These are phyloP conservation scores for Hucho hucho DNA, from an alignment of 2,113 vertebrate genomes.

Conservation along the genomic window DNA sequence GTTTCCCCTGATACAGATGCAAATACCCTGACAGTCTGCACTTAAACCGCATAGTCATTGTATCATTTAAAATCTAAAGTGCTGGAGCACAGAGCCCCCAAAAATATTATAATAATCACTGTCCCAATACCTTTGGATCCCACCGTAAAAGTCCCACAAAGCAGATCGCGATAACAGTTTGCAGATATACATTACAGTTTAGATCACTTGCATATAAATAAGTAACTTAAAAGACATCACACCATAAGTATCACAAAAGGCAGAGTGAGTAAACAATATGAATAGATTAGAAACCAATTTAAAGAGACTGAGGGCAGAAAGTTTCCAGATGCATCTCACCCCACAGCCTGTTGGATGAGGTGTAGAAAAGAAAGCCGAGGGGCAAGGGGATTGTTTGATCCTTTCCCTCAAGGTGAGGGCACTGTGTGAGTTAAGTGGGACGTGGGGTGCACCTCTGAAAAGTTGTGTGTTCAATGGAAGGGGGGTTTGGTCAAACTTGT, in stretches of 20 bases:
- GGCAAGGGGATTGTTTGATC: slow-evolving; percentile 23
- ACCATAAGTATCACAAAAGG: slow-evolving; percentile 33
- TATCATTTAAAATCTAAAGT: no score
- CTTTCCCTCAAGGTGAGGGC: slow-evolving; percentile 25
- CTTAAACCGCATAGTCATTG: no score
- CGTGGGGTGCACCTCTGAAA: slow-evolving; percentile 18
- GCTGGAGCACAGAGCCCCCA: no score
- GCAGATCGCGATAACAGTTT: not conserved
- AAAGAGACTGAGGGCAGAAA: slow-evolving; percentile 36
- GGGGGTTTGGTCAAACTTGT: slow-evolving; percentile 61
- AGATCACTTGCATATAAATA: slow-evolving; percentile 37
- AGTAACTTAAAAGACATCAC: slow-evolving; percentile 35
- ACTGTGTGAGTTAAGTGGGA: slow-evolving; percentile 4
- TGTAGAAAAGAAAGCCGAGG: slow-evolving; percentile 17
- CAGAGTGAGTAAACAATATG: slow-evolving; percentile 28
- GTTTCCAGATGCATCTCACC: slow-evolving; percentile 31
- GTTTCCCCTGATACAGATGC: no score
- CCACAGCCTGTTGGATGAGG: slow-evolving; percentile 24
- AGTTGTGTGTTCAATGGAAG: slow-evolving; percentile 26
- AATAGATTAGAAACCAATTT: not conserved
- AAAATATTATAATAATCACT: no score
- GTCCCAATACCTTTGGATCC: no score
- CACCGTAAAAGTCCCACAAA: not conserved
- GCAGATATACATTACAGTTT: slow-evolving; percentile 14
- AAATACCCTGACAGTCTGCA: no score